Base-by-base conservation (phyloP, 2,888 invertebrate species). In the Noctua comes region DNA sequence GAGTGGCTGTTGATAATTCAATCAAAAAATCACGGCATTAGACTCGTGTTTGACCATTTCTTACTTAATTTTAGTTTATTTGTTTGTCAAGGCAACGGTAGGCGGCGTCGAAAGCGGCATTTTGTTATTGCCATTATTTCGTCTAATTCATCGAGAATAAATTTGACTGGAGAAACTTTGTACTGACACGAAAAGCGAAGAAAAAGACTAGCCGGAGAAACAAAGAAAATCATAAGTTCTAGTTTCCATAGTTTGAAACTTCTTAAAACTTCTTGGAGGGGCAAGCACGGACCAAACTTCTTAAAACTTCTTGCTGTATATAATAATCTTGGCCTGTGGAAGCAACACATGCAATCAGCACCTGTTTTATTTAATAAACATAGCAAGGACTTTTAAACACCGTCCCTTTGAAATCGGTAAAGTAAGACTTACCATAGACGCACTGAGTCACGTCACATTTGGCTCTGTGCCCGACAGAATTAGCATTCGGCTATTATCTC, bases 381-480 rank as follows among this genome's bases (percentile, higher is more conserved):
- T 62, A 40, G 3, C 0, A 24, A 40, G n/a, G n/a, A 66, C n/a
- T 16, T n/a, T 7, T n/a, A 51, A n/a, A 75, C 18, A 18, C n/a
- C 18, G 2, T 21, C 43, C n/a, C n/a, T 75, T 18, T 43, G 16
- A 77, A n/a, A 64, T 51, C 18, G 27, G 13, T 36, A 24, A 36
- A 31, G 24, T 57, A 27, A 68, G 36, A 57, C 43, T 68, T 64
- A 70, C 64, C 51, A 46, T 46, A 65, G 70, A 27, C 31, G 69
- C 21, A 36, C 24, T 68, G 68, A 65, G 36, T 68, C 78, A 48
- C 8, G 36, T 46, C n/a, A 71, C 18, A 27, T 70, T 82, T 82
- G 82, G 82, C 82, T 24, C 31, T 18, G 1, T 74, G 82, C 79
- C 82, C 70, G 68, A 74, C 82, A 48, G 74, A 74, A 82, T 82